phyloP scores from a whole-genome alignment of 64 coral and sea anemone species.

The Montipora sp. region DNA sequence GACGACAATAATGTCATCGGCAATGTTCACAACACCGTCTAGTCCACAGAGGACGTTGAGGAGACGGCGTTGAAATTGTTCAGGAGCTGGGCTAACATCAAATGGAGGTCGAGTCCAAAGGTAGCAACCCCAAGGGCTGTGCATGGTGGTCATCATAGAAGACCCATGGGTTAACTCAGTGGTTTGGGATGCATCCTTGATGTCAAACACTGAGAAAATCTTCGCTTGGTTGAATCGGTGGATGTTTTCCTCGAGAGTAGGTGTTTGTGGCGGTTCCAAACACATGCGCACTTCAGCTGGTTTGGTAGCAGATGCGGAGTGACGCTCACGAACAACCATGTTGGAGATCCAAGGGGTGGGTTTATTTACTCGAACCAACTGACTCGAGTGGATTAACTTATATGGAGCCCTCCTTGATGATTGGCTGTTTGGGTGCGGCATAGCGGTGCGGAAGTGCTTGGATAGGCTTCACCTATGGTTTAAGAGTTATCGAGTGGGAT shows the following conservation, averaged over 20 bases:
- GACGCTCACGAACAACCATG: constrained; percentile 59
- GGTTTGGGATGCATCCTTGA: no score
- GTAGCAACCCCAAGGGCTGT: not conserved
- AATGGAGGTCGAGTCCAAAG: not conserved
- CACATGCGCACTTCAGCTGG: constrained; percentile 57
- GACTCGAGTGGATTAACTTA: constrained; percentile 45
- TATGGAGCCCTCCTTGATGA: constrained; percentile 2
- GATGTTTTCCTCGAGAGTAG: not conserved
- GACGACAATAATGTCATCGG: constrained; percentile 33
- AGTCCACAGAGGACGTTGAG: not conserved
- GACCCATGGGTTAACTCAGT: no score
- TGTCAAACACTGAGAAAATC: not conserved
- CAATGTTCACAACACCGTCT: constrained; percentile 29
- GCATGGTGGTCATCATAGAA: not conserved
- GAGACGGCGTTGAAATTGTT: not conserved
- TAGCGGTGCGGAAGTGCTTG: constrained; percentile 49
- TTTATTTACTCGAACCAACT: constrained; percentile 57
- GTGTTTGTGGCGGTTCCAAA: not conserved
- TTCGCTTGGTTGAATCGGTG: not conserved
- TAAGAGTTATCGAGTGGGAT: not conserved
- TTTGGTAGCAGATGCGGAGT: constrained; percentile 25
- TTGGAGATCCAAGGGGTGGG: constrained; percentile 58
- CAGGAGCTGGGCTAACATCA: not conserved
- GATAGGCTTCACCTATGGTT: not conserved
- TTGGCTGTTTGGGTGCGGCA: constrained; percentile 31